Conservation (phyloP, 2,113 vertebrate species). For the Tapirus terrestris region DNA sequence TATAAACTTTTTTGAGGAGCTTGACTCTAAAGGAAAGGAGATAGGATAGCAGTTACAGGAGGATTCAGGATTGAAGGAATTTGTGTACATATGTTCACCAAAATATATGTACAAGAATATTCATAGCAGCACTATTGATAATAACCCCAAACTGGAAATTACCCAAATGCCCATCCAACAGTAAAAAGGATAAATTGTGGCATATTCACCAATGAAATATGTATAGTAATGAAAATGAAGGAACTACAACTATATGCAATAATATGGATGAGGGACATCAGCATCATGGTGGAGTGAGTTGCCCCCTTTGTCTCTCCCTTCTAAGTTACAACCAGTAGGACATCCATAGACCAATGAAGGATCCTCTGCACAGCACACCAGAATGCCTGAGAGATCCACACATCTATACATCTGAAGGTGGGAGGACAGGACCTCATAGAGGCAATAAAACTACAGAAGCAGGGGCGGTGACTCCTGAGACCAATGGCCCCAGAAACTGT, state of each 20-base stretch:
- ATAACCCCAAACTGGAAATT: background rate
- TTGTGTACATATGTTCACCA: background rate
- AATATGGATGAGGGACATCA: background rate
- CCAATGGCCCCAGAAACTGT: too few relatives aligned
- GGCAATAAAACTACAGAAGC: too few relatives aligned
- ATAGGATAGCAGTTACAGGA: conserved; percentile 27
- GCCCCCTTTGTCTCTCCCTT: too few relatives aligned
- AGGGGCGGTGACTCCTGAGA: too few relatives aligned
- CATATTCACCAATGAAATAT: conserved; percentile 22
- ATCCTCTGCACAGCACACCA: too few relatives aligned
- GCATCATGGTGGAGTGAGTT: too few relatives aligned
- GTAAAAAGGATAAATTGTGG: conserved; percentile 3
- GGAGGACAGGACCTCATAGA: too few relatives aligned
- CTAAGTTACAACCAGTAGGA: too few relatives aligned
- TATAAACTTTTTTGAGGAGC: conserved; percentile 35
- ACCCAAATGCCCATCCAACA: conserved; percentile 15
- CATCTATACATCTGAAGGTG: too few relatives aligned
- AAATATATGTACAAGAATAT: conserved; percentile 31
- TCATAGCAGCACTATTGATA: conserved; percentile 44
- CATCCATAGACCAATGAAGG: too few relatives aligned
- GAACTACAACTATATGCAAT: conserved; percentile 39
- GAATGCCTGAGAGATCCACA: too few relatives aligned
- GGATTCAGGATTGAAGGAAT: conserved; percentile 25
- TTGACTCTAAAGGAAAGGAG: conserved; percentile 38
- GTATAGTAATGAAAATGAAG: conserved; percentile 33